Evolutionary conservation across 1,140 invertebrate genomes (phyloP).

Genomic region (Rhopalosiphum padi): DNA sequence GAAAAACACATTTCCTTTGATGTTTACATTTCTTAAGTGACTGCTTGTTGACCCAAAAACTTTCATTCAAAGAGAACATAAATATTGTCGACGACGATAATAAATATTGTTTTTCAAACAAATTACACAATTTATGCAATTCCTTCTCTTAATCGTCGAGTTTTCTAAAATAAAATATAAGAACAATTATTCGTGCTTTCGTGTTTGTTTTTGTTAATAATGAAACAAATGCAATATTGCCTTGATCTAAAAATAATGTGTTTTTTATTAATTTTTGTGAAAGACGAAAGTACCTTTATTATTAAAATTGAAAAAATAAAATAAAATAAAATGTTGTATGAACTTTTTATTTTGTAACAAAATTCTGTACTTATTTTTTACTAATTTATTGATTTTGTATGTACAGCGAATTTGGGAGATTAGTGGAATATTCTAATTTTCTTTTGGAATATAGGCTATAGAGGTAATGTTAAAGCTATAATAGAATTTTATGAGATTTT

Average conservation of each 20-base stretch:
- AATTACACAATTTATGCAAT: not conserved
- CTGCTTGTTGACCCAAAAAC: not conserved
- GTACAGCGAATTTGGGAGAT: not conserved
- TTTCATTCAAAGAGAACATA: not conserved
- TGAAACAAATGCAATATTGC: not conserved
- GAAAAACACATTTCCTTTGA: not conserved
- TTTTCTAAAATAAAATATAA: not conserved
- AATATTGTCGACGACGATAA: not conserved
- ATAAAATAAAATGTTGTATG: not conserved
- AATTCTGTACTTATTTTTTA: not conserved
- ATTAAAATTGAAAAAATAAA: not conserved
- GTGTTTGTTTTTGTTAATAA: not conserved
- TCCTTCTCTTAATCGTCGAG: not conserved
- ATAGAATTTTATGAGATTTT: not conserved
- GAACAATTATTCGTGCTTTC: not conserved
- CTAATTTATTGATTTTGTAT: not conserved
- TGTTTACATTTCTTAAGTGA: conserved; percentile 12
- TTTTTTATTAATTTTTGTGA: not conserved
- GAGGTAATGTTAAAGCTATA: not conserved
- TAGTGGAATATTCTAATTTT: not conserved
- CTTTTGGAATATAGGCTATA: not conserved
- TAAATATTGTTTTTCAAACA: not conserved
- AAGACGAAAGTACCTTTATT: not conserved
- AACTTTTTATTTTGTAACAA: not conserved
- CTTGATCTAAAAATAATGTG: not conserved